Base-by-base conservation (phyloP, 2,888 invertebrate genomes). In the Platypus cylindrus region DNA sequence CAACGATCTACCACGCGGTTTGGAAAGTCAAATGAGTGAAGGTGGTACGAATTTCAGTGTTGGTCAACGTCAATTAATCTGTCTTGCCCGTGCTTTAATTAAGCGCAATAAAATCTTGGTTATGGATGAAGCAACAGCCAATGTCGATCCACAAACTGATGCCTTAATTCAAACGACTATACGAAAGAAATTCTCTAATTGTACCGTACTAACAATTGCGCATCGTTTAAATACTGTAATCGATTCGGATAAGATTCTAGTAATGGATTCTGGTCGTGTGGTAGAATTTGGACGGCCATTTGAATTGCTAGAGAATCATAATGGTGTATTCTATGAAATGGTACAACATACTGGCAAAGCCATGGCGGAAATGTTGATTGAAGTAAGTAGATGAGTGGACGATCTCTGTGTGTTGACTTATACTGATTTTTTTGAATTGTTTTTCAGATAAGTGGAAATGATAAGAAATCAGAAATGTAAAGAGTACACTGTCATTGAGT, bases 201-300 rank as follows among this genome's bases (percentile, higher is more conserved):
- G 83, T 54, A 84, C 84, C 1, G 84, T 86, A 18, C 67, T 86
- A 18, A 85, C 85, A 1, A 81, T 86, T 27, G 86, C 86, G 16
- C 85, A 86, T 59, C 69, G 86, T 18, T 67, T 89, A 3, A 74
- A 85, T 51, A 86, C 86, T 0, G 78, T 87, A 31, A 84, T 87
- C 78, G 85, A 87, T 59, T 82, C 79, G 0, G 81, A 85, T 62
- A 72, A 74, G 59, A 77, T 85, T 32, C 55, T 85, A 45, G 84
- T 85, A 8, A 75, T 87, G 70, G 79, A 83, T 54, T 75, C 77
- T 15, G 86, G 86, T 0, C 71, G 29, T 12, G 68, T 76, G 54
- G 71, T 72, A 1, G 89, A 91, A 58, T 72, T 78, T 20, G 86
- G 40, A 2, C 75, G 78, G 49, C 87, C 91, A 0, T 71, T 71